Evolutionary conservation across 2,797 vertebrate species (phyloP), one percentile per base, ranked within the genome.

Genomic region (Lophotriccus pileatus): DNA sequence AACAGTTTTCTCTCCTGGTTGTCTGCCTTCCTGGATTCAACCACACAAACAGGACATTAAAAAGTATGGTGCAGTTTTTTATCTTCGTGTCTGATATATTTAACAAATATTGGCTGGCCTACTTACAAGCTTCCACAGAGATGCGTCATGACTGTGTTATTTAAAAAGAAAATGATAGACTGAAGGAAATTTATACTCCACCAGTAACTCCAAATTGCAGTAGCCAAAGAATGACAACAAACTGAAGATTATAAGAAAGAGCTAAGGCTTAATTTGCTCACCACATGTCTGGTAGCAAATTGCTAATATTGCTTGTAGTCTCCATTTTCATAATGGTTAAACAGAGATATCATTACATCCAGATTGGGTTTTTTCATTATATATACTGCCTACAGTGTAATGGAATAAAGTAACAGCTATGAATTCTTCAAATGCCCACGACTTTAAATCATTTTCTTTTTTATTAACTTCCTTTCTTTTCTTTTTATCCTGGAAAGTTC

Each of bases 131-230:
- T 70, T 90, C 64, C 1, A 0, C 16, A 83, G 47, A 79, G 14
- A 27, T 68, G 20, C 0, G 0, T 77, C 63, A 80, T 64, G 20
- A 69, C 36, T 1, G 0, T 19, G 81, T 39, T 81, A 85, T 62
- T 76, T 84, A 76, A 83, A 90, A 4, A 83, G 28, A 89, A 84
- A 90, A 94, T 46, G 75, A 82, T 50, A 83, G 10, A 82, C 14
- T 68, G n/a, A 68, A 82, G 10, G 4, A 70, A 84, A 39, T 60
- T 47, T 52, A n/a, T 74, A 60, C 87, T 94, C 49, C 41, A 74
- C 30, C 12, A 53, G 72, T 69, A 87, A 72, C 16, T 41, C 13
- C 37, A 87, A 89, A 94, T 37, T 88, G 32, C 53, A 69, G 55
- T 56, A 69, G 47, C 19, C 24, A 30, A 37, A 63, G 32, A 87